Conservation (phyloP, 2,797 vertebrate genomes). For the Macroramphosus scolopax region DNA sequence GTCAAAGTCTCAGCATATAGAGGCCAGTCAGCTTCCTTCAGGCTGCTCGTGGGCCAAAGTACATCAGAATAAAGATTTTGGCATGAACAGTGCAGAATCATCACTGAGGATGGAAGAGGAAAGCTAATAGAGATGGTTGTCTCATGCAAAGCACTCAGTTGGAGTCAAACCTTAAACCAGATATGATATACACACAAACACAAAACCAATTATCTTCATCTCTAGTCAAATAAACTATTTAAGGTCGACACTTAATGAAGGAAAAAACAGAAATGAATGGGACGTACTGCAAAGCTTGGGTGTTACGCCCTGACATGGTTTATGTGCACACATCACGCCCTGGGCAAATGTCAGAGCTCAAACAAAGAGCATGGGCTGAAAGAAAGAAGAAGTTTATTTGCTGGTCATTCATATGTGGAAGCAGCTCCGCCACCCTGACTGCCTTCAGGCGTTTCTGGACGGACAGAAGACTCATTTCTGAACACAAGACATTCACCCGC, state of each 20-base stretch:
- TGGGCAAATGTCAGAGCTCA: constrained; percentile 42
- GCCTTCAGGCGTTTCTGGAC: no score
- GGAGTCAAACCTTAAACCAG: no score
- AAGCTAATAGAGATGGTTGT: no score
- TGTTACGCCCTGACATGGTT: neutral
- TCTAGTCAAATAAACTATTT: no score
- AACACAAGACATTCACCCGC: no score
- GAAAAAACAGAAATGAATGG: neutral
- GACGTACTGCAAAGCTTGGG: no score
- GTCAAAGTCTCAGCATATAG: neutral
- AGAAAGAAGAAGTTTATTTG: neutral
- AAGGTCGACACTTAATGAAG: constrained; percentile 22
- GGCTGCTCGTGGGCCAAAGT: constrained; percentile 1
- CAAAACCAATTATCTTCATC: no score
- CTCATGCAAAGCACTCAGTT: no score
- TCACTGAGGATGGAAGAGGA: constrained; percentile 6
- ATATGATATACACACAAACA: no score
- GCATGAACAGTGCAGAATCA: neutral
- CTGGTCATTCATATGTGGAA: no score
- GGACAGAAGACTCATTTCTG: no score
- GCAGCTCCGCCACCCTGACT: no score
- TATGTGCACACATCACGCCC: constrained; percentile 23
- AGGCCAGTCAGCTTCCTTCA: neutral
- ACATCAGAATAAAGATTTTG: constrained; percentile 1
- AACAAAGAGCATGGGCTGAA: constrained; percentile 15